Evolutionary conservation across 2,888 invertebrate genomes (phyloP).

Genomic region (Habrosyne pyritoides): DNA sequence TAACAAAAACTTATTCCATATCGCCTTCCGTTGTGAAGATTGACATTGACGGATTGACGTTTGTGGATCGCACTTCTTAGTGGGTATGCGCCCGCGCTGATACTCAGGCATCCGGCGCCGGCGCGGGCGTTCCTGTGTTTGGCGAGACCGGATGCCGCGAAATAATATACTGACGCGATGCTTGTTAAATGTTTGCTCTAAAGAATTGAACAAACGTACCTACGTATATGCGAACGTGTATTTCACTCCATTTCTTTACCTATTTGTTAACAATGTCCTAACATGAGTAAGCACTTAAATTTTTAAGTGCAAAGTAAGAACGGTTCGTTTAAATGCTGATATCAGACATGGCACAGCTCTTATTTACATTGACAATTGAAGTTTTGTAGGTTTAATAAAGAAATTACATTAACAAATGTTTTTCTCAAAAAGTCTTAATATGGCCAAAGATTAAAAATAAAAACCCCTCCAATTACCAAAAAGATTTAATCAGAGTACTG

Average conservation of each 20-base stretch:
- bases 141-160: slow-evolving; percentile 50
- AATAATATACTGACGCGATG: slow-evolving; percentile 36
- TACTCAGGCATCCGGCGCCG: slow-evolving; percentile 52
- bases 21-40: slow-evolving; percentile 44
- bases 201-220: slow-evolving; percentile 17
- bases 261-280: neutral
- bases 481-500: too few relatives aligned
- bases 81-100: slow-evolving; percentile 44
- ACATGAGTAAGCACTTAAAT: neutral
- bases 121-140: slow-evolving; percentile 36
- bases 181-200: slow-evolving; percentile 41
- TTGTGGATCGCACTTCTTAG: slow-evolving; percentile 49
- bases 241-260: neutral
- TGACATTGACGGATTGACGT: slow-evolving; percentile 62
- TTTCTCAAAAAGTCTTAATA: neutral
- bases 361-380: neutral
- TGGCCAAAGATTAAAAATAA: neutral
- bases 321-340: neutral
- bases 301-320: neutral
- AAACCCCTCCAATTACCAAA: too few relatives aligned
- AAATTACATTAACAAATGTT: neutral
- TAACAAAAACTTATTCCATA: slow-evolving; percentile 29
- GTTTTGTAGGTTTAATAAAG: neutral
- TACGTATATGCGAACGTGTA: slow-evolving; percentile 8
- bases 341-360: neutral